Evolutionary conservation across 2,888 invertebrate genomes (phyloP).

Genomic region (Xiphydria camelus): DNA sequence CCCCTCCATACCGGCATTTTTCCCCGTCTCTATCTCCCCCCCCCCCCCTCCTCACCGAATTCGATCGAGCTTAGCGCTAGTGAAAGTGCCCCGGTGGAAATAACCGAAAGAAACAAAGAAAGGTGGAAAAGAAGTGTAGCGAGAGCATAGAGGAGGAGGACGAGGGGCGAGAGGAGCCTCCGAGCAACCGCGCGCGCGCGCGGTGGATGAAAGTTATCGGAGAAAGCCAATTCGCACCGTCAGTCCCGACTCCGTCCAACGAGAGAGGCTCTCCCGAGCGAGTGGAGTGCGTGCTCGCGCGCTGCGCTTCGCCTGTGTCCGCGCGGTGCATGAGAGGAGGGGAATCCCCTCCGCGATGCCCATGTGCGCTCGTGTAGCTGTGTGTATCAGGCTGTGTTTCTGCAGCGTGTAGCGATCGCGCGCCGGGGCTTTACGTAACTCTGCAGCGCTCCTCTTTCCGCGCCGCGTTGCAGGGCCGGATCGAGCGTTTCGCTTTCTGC

Average conservation of each 20-base stretch:
- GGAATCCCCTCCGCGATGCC: too few relatives aligned
- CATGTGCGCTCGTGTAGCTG: too few relatives aligned
- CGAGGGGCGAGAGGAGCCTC: conserved; percentile 7
- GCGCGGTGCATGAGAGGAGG: too few relatives aligned
- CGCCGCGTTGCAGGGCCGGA: conserved; percentile 29
- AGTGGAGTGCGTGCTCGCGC: too few relatives aligned
- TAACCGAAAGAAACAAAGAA: conserved; percentile 47
- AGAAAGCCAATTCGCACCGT: conserved; percentile 54
- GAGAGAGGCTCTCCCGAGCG: too few relatives aligned
- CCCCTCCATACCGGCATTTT: too few relatives aligned
- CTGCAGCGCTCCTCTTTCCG: conserved; percentile 35
- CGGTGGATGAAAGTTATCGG: conserved; percentile 55
- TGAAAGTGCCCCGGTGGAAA: conserved; percentile 44
- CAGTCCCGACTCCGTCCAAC: conserved; percentile 26
- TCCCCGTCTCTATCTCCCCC: too few relatives aligned
- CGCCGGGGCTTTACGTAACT: conserved; percentile 45
- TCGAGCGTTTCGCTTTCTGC: conserved; percentile 3
- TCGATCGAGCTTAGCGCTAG: too few relatives aligned
- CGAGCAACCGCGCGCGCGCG: conserved; percentile 5
- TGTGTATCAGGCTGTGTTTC: too few relatives aligned
- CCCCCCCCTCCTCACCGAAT: too few relatives aligned
- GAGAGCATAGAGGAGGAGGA: conserved; percentile 11
- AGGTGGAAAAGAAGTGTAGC: conserved; percentile 42
- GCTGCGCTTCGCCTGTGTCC: too few relatives aligned
- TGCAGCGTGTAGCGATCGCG: conserved; percentile 17